Evolutionary conservation across 2,888 invertebrate genomes (phyloP), one percentile per base, ranked within the genome.

Genomic region (Unio pictorum): DNA sequence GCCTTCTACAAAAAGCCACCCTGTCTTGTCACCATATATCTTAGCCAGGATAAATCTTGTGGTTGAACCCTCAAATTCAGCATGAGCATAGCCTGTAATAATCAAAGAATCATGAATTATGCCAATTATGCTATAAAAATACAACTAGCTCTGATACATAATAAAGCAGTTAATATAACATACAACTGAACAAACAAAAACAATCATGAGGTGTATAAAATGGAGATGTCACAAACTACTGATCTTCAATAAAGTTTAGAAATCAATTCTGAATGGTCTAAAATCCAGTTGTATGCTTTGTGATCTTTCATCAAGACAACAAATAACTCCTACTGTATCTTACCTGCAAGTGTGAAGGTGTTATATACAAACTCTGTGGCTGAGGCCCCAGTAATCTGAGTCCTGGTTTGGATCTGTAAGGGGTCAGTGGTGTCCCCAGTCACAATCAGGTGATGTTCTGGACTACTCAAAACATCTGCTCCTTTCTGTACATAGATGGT

Each of bases 1-100:
- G 11, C 71, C 64, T 23, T 75, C 69, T 6, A 83, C 76, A 71
- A 75, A 73, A n/a, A 84, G 23, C 69, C 80, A 81, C 18, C 77
- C 83, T 4, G 84, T 80, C 18, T 75, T 72, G 70, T 85, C 85
- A 3, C 85, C 85, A 34, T 69, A 15, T 30, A 85, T 69, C 18
- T 76, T 70, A 15, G 71, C 65, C 2, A 82, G 71, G 61, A 66
- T 66, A 17, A 85, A 64, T 20, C 71, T 71, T 30, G 81, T 80
- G 11, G 57, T 55, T 4, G 60, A 18, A 0, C 62, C 61, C 2
- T 78, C 79, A 70, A 75, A 82, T 59, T 76, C 75, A 28, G 71
- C 69, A 63, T 79, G 64, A 26, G 84, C 80, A 75, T 78, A 78
- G 17, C 83, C 85, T 85, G 72, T 7, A 78, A 72, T 5, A 28